These are phyloP conservation scores for Stegana nigrithorax DNA, from an alignment of 2,888 invertebrate species.

Conservation along the genomic window DNA sequence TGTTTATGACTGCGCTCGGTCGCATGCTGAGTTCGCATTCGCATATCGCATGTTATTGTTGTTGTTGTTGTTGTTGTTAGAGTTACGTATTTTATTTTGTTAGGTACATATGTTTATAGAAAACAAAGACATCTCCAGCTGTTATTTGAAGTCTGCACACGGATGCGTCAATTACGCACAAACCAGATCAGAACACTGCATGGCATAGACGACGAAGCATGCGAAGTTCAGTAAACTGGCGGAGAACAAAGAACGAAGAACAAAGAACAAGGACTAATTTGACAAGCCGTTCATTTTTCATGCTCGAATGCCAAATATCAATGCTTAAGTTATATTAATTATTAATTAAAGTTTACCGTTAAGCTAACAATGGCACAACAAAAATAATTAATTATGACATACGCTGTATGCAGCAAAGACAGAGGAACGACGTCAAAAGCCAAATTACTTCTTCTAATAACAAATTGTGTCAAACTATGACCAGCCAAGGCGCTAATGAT, in stretches of 20 bases:
- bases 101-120: no score
- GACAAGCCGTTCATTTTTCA: conserved; percentile 27
- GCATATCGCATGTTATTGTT: no score
- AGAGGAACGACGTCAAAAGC: neutral
- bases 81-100: no score
- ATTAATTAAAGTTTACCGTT: conserved; percentile 26
- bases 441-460: neutral
- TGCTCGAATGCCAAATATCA: neutral
- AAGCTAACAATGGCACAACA: no score
- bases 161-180: no score
- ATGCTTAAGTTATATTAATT: conserved; percentile 9
- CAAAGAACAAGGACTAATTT: conserved; percentile 42
- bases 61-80: no score
- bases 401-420: neutral
- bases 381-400: conserved; percentile 41
- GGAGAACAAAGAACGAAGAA: no score
- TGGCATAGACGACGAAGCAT: neutral
- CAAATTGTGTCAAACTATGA: neutral
- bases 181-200: no score
- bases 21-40: no score
- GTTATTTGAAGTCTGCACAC: no score
- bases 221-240: conserved; percentile 38
- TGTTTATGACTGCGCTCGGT: no score
- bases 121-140: no score
- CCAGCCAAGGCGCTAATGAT: neutral